Base-by-base conservation (phyloP, 2,888 invertebrate species). In the Orthosia gracilis region DNA sequence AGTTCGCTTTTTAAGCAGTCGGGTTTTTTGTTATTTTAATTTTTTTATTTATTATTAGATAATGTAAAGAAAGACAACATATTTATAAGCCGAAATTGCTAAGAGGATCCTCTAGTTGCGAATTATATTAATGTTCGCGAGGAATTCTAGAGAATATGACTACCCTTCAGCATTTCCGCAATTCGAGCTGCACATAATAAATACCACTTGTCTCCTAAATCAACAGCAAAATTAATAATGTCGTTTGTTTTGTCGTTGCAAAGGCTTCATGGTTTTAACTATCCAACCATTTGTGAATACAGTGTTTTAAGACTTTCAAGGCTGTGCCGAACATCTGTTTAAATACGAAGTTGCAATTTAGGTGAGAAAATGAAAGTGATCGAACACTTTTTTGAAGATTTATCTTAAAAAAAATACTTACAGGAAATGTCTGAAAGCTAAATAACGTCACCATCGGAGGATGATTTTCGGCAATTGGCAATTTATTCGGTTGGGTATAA, bases 161-260 rank as follows among this genome's bases (percentile, higher is more conserved):
- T 13, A 75, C 18, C 45, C 50, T 55, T 54, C 17, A 58, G 52
- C 31, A 64, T 64, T 70, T 61, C 55, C 47, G 69, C 64, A 68
- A 77, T 59, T 70, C 63, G 45, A 68, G 55, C 54, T 54, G 66
- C 66, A 70, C 55, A 58, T 47, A 57, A 69, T 54, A 55, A 52
- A 40, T 67, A 23, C 63, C 63, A 49, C 55, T 45, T 50, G 66
- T 78, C 73, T 61, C 57, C 21, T 83, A 69, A 78, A 83, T 78
- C 69, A 80, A 73, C 69, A 73, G 59, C 59, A 49, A 72, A 72
- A 72, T 83, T 83, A 80, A 80, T 72, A 70, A 62, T 64, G 59
- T 49, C 18, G 58, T 69, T 69, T 65, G 55, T 71, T 50, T 69
- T 58, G 67, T 70, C 58, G 64, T 26, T 47, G 63, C 66, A 65